Conservation (phyloP, 2,797 vertebrate species). For the Simalia tracyae region DNA sequence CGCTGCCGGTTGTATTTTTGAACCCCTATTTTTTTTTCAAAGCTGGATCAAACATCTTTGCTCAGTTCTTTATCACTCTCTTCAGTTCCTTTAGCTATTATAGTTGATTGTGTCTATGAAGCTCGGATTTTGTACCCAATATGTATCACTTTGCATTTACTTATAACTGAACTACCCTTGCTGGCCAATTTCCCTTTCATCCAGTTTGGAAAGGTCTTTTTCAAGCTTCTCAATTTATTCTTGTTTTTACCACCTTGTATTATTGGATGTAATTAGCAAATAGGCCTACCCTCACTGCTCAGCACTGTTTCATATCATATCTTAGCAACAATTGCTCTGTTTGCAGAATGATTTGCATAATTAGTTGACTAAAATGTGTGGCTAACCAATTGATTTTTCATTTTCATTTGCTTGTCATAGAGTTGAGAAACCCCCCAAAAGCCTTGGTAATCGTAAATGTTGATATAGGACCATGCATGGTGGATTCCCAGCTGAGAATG, state of each 20-base stretch:
- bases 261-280: background rate
- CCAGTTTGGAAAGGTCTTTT: background rate
- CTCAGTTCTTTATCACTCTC: background rate
- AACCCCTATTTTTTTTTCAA: too few species aligned
- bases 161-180: background rate
- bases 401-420: slow-evolving; percentile 68
- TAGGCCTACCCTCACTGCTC: too few species aligned
- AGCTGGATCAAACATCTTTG: background rate
- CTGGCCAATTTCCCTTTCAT: background rate
- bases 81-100: background rate
- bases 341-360: background rate
- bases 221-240: background rate
- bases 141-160: background rate
- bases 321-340: background rate
- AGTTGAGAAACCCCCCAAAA: slow-evolving; percentile 72
- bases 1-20: too few species aligned
- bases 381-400: background rate
- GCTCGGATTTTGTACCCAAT: background rate
- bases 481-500: slow-evolving; percentile 85
- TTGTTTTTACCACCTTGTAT: too few species aligned
- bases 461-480: slow-evolving; percentile 76
- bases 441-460: slow-evolving; percentile 79
- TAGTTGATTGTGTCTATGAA: background rate
- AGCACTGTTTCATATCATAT: background rate
- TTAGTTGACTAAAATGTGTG: background rate